Conservation (phyloP, 2,888 invertebrate species). For the Noctua janthina region DNA sequence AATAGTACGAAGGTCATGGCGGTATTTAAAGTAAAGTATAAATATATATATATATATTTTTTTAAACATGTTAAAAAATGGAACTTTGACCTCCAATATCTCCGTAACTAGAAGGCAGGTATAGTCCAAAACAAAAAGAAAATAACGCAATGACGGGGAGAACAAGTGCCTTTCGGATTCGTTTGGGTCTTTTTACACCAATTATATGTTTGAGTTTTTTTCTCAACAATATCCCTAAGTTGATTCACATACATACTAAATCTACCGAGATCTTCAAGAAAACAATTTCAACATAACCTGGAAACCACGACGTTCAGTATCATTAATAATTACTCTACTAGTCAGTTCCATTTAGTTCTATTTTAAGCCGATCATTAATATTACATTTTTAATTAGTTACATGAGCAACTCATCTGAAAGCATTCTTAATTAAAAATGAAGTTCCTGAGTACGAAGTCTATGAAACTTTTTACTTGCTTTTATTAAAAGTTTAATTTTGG, state of each 20-base stretch:
- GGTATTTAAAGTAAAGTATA: too few relatives aligned
- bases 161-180: too few relatives aligned
- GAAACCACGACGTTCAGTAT: background rate
- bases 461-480: conserved; percentile 47
- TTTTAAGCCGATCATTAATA: conserved; percentile 33
- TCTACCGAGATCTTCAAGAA: background rate
- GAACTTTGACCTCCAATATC: too few relatives aligned
- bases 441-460: conserved; percentile 35
- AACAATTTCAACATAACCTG: background rate
- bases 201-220: background rate
- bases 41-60: too few relatives aligned
- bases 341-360: conserved; percentile 15
- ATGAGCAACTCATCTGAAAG: conserved; percentile 43
- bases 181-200: too few relatives aligned
- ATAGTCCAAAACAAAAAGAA: too few relatives aligned
- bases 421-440: conserved; percentile 58
- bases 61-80: too few relatives aligned
- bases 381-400: conserved; percentile 50
- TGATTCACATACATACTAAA: background rate
- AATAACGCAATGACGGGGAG: too few relatives aligned
- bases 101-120: too few relatives aligned
- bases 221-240: background rate
- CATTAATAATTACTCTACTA: conserved; percentile 10
- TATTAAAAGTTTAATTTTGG: conserved; percentile 57
- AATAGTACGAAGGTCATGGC: too few relatives aligned